These are phyloP conservation scores for Sinelater perroti DNA, from an alignment of 2,888 invertebrate species.

Conservation along the genomic window DNA sequence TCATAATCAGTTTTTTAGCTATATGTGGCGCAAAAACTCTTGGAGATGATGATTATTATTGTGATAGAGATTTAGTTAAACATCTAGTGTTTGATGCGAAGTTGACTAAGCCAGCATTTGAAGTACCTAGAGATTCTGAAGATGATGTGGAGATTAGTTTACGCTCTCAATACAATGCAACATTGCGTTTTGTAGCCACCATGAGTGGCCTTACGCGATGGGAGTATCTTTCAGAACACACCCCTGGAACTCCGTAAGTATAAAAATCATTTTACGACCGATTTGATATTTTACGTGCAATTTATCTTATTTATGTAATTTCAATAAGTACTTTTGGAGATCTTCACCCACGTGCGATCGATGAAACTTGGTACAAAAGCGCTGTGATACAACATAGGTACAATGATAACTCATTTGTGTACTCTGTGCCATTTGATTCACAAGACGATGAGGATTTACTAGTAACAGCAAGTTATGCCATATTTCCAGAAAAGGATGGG, in stretches of 20 bases:
- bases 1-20: conserved; percentile 60
- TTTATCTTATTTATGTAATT: no score
- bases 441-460: conserved; percentile 64
- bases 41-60: conserved; percentile 78
- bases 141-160: conserved; percentile 63
- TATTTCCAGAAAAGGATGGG: conserved; percentile 78
- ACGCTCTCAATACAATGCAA: conserved; percentile 75
- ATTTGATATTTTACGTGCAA: no score
- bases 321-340: conserved; percentile 76
- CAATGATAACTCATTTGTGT: conserved; percentile 79
- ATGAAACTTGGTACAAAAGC: conserved; percentile 91
- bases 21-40: conserved; percentile 73
- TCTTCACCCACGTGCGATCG: conserved; percentile 77
- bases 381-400: conserved; percentile 86
- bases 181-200: conserved; percentile 84
- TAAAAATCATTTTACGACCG: no score
- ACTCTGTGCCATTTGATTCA: conserved; percentile 74
- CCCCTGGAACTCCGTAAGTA: neutral
- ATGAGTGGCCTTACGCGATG: conserved; percentile 90
- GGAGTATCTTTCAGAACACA: conserved; percentile 69
- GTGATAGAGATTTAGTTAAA: conserved; percentile 85
- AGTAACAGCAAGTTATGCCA: conserved; percentile 84
- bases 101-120: conserved; percentile 66
- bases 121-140: conserved; percentile 54
- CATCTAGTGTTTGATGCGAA: conserved; percentile 89